Conservation (phyloP, 2,888 invertebrate genomes). For the Leuctra nigra region DNA sequence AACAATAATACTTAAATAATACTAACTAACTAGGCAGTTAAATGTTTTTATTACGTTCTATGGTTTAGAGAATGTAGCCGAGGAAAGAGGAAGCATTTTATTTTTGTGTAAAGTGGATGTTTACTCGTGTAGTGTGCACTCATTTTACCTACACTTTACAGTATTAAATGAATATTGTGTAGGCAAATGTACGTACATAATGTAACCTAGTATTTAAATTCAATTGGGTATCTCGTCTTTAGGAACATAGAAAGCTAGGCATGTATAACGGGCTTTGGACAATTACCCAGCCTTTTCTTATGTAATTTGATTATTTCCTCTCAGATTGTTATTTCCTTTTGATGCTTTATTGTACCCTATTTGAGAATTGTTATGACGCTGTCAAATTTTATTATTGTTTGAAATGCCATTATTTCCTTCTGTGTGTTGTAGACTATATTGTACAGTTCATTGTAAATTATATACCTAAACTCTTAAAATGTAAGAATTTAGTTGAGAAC, state of each 20-base stretch:
- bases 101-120: constrained; percentile 6
- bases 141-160: constrained; percentile 14
- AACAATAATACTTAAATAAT: no score
- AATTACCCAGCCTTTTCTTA: no score
- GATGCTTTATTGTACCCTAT: no score
- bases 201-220: neutral
- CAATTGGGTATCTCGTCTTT: no score
- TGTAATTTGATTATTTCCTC: no score
- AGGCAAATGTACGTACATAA: no score
- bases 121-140: constrained; percentile 4
- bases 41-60: constrained; percentile 9
- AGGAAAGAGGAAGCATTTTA: constrained; percentile 6
- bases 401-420: constrained; percentile 7
- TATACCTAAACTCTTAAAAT: no score
- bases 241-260: no score
- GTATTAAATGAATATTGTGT: constrained; percentile 13
- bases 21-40: constrained; percentile 3
- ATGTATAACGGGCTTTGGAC: no score
- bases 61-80: constrained; percentile 12
- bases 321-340: no score
- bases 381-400: constrained; percentile 3
- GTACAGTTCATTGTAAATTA: no score
- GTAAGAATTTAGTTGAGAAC: no score
- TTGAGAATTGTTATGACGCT: neutral
- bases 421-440: constrained; percentile 2